Conservation (phyloP, 2,113 vertebrate species). For the Pangasianodon gigas region DNA sequence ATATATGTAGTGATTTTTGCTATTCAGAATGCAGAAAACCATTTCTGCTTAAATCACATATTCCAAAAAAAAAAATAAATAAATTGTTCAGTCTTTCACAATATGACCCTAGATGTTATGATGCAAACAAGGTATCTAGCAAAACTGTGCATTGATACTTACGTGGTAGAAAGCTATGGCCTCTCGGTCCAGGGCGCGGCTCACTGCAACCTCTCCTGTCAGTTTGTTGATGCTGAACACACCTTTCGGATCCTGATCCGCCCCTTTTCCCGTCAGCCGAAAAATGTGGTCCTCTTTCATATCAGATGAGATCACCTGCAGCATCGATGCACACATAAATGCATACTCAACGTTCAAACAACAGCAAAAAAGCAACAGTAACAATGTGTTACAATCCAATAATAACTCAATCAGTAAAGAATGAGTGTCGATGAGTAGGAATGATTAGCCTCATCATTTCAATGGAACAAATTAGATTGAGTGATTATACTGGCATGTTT, state of each 20-base stretch:
- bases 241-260: slow-evolving; percentile 90
- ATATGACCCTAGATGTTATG: not conserved
- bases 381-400: not conserved
- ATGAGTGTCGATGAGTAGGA: not conserved
- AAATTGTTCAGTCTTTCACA: not conserved
- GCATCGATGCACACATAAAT: slow-evolving; percentile 35
- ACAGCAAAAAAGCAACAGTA: not conserved
- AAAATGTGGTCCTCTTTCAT: slow-evolving; percentile 82
- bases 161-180: slow-evolving; percentile 83
- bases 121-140: not conserved
- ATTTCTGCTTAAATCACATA: not conserved
- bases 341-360: not conserved
- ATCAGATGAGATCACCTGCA: slow-evolving; percentile 84
- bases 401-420: slow-evolving; percentile 21
- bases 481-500: slow-evolving; percentile 10
- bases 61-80: not conserved
- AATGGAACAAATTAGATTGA: slow-evolving; percentile 20
- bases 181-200: slow-evolving; percentile 86
- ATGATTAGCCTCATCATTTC: slow-evolving; percentile 18
- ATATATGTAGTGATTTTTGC: not conserved
- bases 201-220: slow-evolving; percentile 86
- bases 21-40: not conserved
- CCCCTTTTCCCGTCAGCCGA: slow-evolving; percentile 86
- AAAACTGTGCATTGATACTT: slow-evolving; percentile 56
- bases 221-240: slow-evolving; percentile 87